These are phyloP conservation scores for Urocynchramus pylzowi DNA, from an alignment of 2,113 vertebrate genomes.

Conservation along the genomic window DNA sequence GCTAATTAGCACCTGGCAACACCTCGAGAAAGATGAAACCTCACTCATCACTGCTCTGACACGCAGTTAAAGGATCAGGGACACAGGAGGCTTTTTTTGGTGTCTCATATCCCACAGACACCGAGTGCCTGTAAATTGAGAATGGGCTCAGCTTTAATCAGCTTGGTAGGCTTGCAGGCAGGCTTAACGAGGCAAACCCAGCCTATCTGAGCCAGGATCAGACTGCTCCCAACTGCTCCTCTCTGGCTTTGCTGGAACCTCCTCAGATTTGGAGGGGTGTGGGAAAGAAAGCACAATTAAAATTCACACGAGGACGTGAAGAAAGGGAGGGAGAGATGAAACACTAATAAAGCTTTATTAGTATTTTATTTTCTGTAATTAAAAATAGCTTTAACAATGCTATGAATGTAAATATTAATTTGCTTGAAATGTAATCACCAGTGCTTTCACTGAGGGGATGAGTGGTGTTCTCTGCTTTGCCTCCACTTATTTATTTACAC, in stretches of 20 bases:
- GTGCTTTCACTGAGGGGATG: not conserved
- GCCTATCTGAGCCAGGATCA: not conserved
- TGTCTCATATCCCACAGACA: not conserved
- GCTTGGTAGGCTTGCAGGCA: not conserved
- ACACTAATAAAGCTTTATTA: not conserved
- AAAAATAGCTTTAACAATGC: not conserved
- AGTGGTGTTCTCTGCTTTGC: not conserved
- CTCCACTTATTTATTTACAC: not conserved
- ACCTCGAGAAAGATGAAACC: not conserved
- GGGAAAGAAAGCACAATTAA: not conserved
- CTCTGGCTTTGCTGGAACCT: not conserved
- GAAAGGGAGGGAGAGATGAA: not conserved
- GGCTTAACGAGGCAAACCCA: not conserved
- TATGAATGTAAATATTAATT: not conserved
- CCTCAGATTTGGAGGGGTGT: not conserved
- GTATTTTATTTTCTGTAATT: not conserved
- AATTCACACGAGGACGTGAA: not conserved
- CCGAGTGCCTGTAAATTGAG: not conserved
- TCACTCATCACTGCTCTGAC: not conserved
- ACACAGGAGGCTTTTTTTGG: not conserved
- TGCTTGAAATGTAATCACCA: not conserved
- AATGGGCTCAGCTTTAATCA: constrained; percentile 1
- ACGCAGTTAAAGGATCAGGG: not conserved
- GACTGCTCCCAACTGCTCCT: not conserved
- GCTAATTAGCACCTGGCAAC: constrained; percentile 25